Percentiles rank a stretch among this genome's conserved stretches.
These are phyloP conservation scores for Ptychobarbus kaznakovi DNA, from an alignment of 2,797 vertebrate species.

Conservation along the genomic window DNA sequence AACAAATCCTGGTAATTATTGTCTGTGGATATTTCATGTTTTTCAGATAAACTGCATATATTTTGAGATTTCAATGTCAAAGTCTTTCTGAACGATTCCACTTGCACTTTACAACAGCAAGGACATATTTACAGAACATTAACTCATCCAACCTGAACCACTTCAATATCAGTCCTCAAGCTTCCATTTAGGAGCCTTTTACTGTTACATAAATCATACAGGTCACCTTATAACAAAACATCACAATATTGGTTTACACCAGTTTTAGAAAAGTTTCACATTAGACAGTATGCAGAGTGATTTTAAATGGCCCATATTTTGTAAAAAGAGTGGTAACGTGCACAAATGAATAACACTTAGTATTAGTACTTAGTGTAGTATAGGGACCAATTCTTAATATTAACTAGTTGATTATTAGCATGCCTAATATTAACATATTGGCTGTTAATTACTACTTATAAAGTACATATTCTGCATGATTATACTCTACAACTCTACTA, in stretches of 20 bases:
- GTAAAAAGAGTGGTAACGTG: not conserved
- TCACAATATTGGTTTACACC: not conserved
- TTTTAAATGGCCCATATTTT: not conserved
- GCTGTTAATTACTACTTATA: no score
- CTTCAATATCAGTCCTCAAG: constrained; percentile 28
- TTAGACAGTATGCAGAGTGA: not conserved
- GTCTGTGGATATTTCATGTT: not conserved
- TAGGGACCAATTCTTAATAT: not conserved
- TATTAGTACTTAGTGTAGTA: not conserved
- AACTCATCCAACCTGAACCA: constrained; percentile 13
- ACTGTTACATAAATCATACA: constrained; percentile 12
- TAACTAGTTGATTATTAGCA: not conserved
- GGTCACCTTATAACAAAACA: constrained; percentile 23
- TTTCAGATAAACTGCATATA: not conserved
- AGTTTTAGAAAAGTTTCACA: not conserved
- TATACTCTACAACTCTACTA: not conserved
- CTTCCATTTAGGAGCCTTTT: constrained; percentile 27
- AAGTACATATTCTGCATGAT: not conserved
- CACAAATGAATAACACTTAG: not conserved
- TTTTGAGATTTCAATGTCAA: not conserved
- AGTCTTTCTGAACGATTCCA: not conserved
- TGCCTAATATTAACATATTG: not conserved
- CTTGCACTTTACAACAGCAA: not conserved
- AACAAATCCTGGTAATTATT: not conserved
- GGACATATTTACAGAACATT: not conserved